phyloP scores from a whole-genome alignment of 1,140 invertebrate species.

The Drosophila subpulchrella region DNA sequence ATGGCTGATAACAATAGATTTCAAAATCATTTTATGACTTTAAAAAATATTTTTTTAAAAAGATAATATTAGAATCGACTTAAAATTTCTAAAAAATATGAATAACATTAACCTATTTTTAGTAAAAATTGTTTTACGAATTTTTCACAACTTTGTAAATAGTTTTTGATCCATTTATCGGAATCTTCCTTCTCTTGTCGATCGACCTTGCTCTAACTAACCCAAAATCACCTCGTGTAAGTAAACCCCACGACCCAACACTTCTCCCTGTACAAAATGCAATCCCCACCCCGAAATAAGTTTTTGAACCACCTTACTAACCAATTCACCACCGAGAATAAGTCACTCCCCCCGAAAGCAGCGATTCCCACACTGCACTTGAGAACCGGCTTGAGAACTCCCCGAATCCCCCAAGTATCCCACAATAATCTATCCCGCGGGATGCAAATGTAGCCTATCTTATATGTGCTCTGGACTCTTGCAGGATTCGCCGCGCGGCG shows the following conservation, averaged over 20 bases:
- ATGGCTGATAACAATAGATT: too few species aligned
- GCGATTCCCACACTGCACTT: constrained; percentile 53
- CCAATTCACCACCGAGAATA: constrained; percentile 16
- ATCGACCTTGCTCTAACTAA: constrained; percentile 5
- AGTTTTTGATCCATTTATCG: too few species aligned
- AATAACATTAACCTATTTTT: too few species aligned
- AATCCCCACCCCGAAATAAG: constrained; percentile 9
- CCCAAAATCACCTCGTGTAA: constrained; percentile 32
- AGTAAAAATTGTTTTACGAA: too few species aligned
- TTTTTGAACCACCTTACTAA: constrained; percentile 39
- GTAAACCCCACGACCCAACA: constrained; percentile 20
- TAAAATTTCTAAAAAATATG: too few species aligned
- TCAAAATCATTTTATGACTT: too few species aligned
- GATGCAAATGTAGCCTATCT: constrained; percentile 16
- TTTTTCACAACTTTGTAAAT: too few species aligned
- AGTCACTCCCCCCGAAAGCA: constrained; percentile 15
- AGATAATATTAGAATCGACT: too few species aligned
- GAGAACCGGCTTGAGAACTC: constrained; percentile 38
- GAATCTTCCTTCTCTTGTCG: not conserved
- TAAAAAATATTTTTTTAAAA: too few species aligned
- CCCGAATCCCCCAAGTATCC: constrained; percentile 11
- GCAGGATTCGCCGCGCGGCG: constrained; percentile 88
- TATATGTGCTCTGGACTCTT: constrained; percentile 54
- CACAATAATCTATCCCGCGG: not conserved
- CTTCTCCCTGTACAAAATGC: constrained; percentile 30